Evolutionary conservation across 2,113 vertebrate species (phyloP).

Genomic region (Cyprinodon brontotheroides): DNA sequence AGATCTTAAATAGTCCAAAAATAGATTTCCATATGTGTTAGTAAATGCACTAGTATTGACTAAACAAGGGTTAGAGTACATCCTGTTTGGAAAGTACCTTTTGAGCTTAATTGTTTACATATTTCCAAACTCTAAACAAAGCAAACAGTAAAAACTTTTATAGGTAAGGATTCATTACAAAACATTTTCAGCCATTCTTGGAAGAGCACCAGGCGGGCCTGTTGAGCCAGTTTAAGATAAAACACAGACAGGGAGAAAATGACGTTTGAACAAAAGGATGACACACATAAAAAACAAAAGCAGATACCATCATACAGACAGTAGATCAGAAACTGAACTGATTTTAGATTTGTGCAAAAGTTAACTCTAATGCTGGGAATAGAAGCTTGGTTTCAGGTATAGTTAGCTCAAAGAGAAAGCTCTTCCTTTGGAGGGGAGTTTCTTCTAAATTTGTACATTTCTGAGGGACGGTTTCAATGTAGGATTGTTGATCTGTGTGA

Average conservation of each 20-base stretch:
- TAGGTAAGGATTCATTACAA: not conserved
- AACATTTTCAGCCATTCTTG: not conserved
- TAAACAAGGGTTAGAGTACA: too few species aligned
- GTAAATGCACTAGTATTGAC: too few species aligned
- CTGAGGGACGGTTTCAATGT: not conserved
- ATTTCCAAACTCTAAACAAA: too few species aligned
- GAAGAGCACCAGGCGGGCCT: constrained; percentile 6
- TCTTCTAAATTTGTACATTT: not conserved
- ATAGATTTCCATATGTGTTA: too few species aligned
- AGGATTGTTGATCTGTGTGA: not conserved
- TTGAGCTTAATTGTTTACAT: too few species aligned
- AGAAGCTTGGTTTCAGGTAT: too few species aligned
- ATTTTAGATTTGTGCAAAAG: not conserved
- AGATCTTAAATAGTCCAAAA: too few species aligned
- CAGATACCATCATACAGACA: not conserved
- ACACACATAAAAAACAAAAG: not conserved
- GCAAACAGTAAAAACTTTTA: not conserved
- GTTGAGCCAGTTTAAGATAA: constrained; percentile 30
- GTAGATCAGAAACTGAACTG: too few species aligned
- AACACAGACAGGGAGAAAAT: not conserved
- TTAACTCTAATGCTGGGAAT: too few species aligned
- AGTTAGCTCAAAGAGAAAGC: too few species aligned
- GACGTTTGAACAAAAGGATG: not conserved
- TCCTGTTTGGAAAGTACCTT: too few species aligned
- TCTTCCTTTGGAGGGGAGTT: too few species aligned